Base-by-base conservation (phyloP, 2,113 vertebrate species). In the Leiothrix lutea region DNA sequence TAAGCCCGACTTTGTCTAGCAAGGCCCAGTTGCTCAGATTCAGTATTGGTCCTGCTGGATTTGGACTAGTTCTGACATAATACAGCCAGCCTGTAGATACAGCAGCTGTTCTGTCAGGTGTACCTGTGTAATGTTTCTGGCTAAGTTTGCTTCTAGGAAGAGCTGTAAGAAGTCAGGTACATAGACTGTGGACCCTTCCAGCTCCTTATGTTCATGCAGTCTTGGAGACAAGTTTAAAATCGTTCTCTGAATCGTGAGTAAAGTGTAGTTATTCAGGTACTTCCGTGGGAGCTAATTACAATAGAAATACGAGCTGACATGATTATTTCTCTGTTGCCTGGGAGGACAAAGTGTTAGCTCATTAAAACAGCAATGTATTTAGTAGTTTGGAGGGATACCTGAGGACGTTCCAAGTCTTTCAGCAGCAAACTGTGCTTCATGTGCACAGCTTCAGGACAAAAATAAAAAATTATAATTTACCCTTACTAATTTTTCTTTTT, bases 191-290 rank as follows among this genome's bases (percentile, higher is more conserved):
- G 18, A 33, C 26, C 54, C 19, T 5, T 80, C 28, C 90, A 40
- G 29, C 38, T 80, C n/a, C 33, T 11, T 11, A 2, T 82, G 31
- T 77, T 90, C 0, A 0, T 65, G 50, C 18, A 35, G 4, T 54
- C 9, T 35, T 67, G 33, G 31, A 81, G n/a, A 33, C 35, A 86
- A 71, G 21, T 57, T 79, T 75, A 61, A 60, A 92, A 50, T 66
- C 26, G 8, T 33, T 82, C 54, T 66, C 22, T 47, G 54, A 86
- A 40, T 89, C 2, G 6, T 67, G 66, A 67, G n/a, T 25, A 25
- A 84, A 51, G 44, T 64, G 56, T 45, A n/a, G 24, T 66, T 80
- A 20, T 44, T 80, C 7, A 84, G 54, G 22, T 71, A 45, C 12
- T 85, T 92, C 25, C 1, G 15, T 80, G 62, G 35, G 33, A 83